Evolutionary conservation across 2,888 invertebrate species (phyloP).

Genomic region (Belgica antarctica): DNA sequence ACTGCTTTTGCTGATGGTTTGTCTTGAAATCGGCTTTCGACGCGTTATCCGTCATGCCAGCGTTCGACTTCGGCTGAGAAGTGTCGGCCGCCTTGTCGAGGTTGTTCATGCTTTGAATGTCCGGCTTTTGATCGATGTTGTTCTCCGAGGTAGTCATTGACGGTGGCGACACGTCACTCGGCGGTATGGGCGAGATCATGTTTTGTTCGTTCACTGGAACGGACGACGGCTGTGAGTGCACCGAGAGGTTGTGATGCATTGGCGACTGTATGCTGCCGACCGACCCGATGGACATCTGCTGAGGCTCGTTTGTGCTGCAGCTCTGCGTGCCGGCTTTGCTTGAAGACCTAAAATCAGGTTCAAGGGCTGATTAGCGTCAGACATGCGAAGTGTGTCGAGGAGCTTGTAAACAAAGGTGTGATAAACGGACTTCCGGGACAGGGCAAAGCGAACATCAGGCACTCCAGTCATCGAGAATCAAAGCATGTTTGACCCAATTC

Average conservation of each 20-base stretch:
- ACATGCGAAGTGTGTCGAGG: too few relatives aligned
- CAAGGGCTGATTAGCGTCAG: too few relatives aligned
- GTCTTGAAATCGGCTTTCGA: conserved; percentile 2
- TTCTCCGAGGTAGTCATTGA: conserved; percentile 30
- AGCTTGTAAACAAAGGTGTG: too few relatives aligned
- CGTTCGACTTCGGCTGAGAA: conserved; percentile 48
- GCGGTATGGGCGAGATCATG: conserved; percentile 63
- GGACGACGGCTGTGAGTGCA: conserved; percentile 69
- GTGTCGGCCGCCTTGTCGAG: not conserved
- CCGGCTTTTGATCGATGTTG: conserved; percentile 30
- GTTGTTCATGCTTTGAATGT: conserved; percentile 18
- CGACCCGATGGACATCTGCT: conserved; percentile 58
- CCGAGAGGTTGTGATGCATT: conserved; percentile 60
- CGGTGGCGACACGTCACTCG: conserved; percentile 47
- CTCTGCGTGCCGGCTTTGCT: not conserved
- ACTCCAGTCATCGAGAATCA: too few relatives aligned
- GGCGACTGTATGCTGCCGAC: conserved; percentile 70
- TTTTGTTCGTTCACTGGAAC: conserved; percentile 60
- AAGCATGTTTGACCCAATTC: too few relatives aligned
- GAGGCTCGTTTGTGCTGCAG: conserved; percentile 27
- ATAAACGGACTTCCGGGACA: too few relatives aligned
- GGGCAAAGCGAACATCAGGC: too few relatives aligned
- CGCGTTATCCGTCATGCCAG: conserved; percentile 47
- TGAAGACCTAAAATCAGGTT: not conserved
- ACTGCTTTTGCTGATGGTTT: not conserved